Evolutionary conservation across 2,113 vertebrate genomes (phyloP), one percentile per base, ranked within the genome.

Genomic region (Pelvicachromis taeniatus): DNA sequence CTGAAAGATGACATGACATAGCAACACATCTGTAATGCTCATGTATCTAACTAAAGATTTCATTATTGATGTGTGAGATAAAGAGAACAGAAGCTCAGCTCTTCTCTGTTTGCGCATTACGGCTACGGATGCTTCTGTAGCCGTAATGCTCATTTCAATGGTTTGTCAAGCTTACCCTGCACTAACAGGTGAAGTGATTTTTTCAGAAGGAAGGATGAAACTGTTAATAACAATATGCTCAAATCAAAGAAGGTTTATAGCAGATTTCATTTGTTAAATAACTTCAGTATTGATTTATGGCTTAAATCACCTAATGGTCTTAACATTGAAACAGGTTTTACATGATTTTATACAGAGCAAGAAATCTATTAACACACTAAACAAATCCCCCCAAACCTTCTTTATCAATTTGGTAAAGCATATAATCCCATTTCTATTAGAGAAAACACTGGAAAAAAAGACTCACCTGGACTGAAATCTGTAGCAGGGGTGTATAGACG

Each of bases 381-480:
- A 19, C 12, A 42, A 16, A 29, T 61, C 63, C 10, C 16, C 13
- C 12, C 54, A 77, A 75, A 48, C 3, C n/a, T 42, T 35, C 7
- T 17, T 0, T 10, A 61, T 6, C 33, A 17, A 40, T 33, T 65
- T 10, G 16, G 17, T 26, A 42, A 85, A 52, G 52, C 35, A 29
- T 23, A 75, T 6, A 81, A 7, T 35, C 4, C 2, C 13, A 19
- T 14, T 16, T 58, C 13, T 54, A 14, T 54, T 77, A 4, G 4
- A 59, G 21, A 59, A 75, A 29, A 53, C 7, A 26, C 5, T 5
- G 53, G 13, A 50, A 68, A 84, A n/a, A 4, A 19, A 26, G 31
- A 83, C 93, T 93, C 85, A 96, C 96, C 94, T 87, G 87, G 78
- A 82, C 48, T 77, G 52, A 63, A 87, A 85, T 59, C 78, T 78